A percentile compares a stretch with the other conserved stretches of the same genome.
Conservation (phyloP, 2,113 vertebrate species). For the human region GRCh38 chr1:185840501-185841000, state of each 20-base stretch:
- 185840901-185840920: neutral
- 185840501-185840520: neutral
- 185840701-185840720: neutral
- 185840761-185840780: neutral
- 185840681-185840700: neutral
- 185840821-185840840: neutral
- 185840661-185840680: neutral
- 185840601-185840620: neutral
- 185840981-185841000: constrained; percentile 39
- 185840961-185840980: constrained; percentile 24
- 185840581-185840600: neutral
- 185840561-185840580: neutral
- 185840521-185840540: neutral
- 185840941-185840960: constrained; percentile 38
- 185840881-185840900: neutral
- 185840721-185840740: neutral
- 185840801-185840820: neutral
- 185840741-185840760: neutral
- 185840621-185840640: neutral
- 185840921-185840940: neutral
- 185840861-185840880: neutral
- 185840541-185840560: neutral
- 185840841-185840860: neutral
- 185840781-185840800: neutral
- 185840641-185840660: neutral